Evolutionary conservation across 2,113 vertebrate genomes (phyloP).

Genomic region (Dromiciops gliroides): DNA sequence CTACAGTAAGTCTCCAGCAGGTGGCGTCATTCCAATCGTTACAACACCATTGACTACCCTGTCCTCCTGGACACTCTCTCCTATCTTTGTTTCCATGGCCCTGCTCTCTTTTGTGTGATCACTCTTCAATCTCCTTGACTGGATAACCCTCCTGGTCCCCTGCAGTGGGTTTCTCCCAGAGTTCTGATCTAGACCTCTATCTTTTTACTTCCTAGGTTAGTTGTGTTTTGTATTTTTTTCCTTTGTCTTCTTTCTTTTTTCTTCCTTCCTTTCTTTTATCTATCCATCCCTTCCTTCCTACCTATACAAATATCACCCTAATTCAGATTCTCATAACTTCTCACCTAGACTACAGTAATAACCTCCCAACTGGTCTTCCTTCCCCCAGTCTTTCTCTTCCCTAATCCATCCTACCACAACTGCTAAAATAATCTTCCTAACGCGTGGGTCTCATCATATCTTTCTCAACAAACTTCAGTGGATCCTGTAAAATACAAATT

Average conservation of each 20-base stretch:
- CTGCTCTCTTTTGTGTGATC: neutral
- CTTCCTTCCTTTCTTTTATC: neutral
- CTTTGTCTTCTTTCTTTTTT: too few relatives aligned
- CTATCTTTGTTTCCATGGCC: neutral
- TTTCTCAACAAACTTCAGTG: neutral
- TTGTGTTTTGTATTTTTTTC: neutral
- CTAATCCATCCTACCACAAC: neutral
- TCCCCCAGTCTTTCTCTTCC: neutral
- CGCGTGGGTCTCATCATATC: neutral
- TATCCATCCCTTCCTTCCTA: neutral
- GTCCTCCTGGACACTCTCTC: neutral
- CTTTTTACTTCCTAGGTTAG: neutral
- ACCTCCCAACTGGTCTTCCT: neutral
- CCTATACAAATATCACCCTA: neutral
- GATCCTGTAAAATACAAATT: neutral
- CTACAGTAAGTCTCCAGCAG: too few relatives aligned
- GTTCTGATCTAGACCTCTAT: neutral
- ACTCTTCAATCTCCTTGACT: neutral
- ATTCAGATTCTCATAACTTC: neutral
- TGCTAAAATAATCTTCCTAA: neutral
- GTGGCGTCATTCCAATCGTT: too few relatives aligned
- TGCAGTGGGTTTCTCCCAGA: neutral
- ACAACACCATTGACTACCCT: neutral
- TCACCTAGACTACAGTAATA: neutral
- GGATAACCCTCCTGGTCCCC: neutral